Percentiles rank a stretch among this genome's conserved stretches.
Conservation (phyloP, 2,113 vertebrate genomes). For the Clarias batrachus region DNA sequence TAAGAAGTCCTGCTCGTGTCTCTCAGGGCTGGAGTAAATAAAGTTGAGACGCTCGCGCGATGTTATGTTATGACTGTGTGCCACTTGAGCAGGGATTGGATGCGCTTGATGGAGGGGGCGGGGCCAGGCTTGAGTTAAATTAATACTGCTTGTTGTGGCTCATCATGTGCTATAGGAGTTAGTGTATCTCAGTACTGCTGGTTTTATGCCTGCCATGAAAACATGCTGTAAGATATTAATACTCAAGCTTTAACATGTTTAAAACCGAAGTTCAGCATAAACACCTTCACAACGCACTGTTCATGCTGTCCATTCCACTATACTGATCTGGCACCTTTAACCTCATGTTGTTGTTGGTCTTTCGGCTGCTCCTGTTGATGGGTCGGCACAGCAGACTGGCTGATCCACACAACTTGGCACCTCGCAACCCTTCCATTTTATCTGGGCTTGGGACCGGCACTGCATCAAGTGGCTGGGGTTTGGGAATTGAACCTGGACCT, state of each 20-base stretch:
- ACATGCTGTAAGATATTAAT: neutral
- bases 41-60: conserved; percentile 59
- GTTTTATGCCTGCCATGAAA: neutral
- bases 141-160: conserved; percentile 19
- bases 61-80: conserved; percentile 72
- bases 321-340: neutral
- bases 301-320: neutral
- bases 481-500: too few relatives aligned
- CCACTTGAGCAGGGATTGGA: conserved; percentile 73
- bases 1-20: neutral
- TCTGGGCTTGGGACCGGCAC: too few relatives aligned
- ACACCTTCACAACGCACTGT: neutral
- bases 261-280: neutral
- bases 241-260: neutral
- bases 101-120: conserved; percentile 78
- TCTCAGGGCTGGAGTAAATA: conserved; percentile 9
- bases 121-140: conserved; percentile 64
- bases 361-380: too few relatives aligned
- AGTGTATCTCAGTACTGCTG: neutral
- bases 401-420: too few relatives aligned
- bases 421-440: too few relatives aligned
- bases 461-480: too few relatives aligned
- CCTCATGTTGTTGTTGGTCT: too few relatives aligned
- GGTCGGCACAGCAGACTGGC: too few relatives aligned
- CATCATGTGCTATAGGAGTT: neutral